Evolutionary conservation across 2,888 invertebrate species (phyloP).

Genomic region (Andrena hattorfiana): DNA sequence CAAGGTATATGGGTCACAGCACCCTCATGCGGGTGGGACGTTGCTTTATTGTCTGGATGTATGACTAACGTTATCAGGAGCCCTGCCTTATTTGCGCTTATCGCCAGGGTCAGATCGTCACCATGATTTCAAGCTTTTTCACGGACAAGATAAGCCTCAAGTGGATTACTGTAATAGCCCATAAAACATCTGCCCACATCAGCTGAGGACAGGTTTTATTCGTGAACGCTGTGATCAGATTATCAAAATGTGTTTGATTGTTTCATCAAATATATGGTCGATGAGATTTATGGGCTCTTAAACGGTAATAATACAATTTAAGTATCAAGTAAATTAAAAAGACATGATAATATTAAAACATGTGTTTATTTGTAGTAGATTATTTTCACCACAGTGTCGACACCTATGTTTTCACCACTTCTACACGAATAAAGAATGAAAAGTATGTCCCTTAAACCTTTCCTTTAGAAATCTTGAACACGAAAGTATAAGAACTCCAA

Average conservation of each 20-base stretch:
- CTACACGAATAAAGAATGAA: too few relatives aligned
- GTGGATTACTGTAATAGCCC: background rate
- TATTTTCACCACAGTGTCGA: background rate
- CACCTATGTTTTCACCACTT: too few relatives aligned
- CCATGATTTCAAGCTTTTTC: slow-evolving; percentile 52
- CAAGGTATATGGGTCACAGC: slow-evolving; percentile 84
- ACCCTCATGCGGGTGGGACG: slow-evolving; percentile 84
- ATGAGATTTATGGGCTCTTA: background rate
- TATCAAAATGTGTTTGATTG: background rate
- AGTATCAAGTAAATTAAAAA: background rate
- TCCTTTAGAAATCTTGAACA: too few relatives aligned
- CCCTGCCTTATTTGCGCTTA: slow-evolving; percentile 78
- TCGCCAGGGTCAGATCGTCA: slow-evolving; percentile 72
- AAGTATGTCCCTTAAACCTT: too few relatives aligned
- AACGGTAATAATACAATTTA: background rate
- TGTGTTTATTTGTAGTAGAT: background rate
- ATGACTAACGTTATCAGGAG: slow-evolving; percentile 76
- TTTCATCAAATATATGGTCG: background rate
- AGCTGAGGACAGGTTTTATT: background rate
- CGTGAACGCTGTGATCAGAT: background rate
- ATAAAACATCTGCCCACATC: background rate
- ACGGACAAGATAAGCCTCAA: slow-evolving; percentile 44
- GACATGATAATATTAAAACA: too few relatives aligned
- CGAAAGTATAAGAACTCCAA: too few relatives aligned
- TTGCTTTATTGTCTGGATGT: slow-evolving; percentile 75